These are phyloP conservation scores for Nilaparvata lugens DNA, from an alignment of 1,140 invertebrate species.

Conservation along the genomic window DNA sequence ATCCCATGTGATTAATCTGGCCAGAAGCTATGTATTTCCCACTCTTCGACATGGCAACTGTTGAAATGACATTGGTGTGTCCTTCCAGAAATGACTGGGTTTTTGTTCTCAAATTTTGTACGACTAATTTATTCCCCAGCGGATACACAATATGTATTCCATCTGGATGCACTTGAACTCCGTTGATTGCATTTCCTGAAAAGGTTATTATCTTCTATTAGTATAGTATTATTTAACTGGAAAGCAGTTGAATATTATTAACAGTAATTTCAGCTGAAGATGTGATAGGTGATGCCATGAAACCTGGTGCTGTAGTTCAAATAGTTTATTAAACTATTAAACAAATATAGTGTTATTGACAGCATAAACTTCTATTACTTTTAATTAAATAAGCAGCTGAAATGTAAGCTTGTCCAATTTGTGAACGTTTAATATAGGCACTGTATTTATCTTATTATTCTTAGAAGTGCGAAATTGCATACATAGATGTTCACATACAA, in stretches of 20 bases:
- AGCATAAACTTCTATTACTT: too few species aligned
- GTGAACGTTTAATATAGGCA: too few species aligned
- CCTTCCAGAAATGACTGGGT: conserved; percentile 69
- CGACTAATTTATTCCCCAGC: conserved; percentile 72
- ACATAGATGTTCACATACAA: too few species aligned
- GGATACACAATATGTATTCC: conserved; percentile 68
- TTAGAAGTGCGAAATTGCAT: too few species aligned
- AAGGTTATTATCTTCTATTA: conserved; percentile 3
- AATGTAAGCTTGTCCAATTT: too few species aligned
- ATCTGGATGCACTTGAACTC: conserved; percentile 68
- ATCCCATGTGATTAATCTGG: conserved; percentile 82
- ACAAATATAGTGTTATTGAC: too few species aligned
- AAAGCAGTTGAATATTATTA: neutral
- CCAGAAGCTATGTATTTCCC: conserved; percentile 80
- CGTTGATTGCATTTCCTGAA: conserved; percentile 54
- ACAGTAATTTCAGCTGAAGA: too few species aligned
- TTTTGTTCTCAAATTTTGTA: conserved; percentile 61
- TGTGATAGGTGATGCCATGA: too few species aligned
- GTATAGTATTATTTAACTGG: neutral
- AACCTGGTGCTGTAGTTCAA: too few species aligned
- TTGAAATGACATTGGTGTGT: conserved; percentile 74
- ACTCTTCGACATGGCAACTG: conserved; percentile 63
- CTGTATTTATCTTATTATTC: too few species aligned
- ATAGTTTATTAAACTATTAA: neutral
- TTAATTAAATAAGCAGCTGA: too few species aligned